Evolutionary conservation across 2,113 vertebrate genomes (phyloP), one percentile per base, ranked within the genome.

Genomic region (Anoplopoma fimbria): DNA sequence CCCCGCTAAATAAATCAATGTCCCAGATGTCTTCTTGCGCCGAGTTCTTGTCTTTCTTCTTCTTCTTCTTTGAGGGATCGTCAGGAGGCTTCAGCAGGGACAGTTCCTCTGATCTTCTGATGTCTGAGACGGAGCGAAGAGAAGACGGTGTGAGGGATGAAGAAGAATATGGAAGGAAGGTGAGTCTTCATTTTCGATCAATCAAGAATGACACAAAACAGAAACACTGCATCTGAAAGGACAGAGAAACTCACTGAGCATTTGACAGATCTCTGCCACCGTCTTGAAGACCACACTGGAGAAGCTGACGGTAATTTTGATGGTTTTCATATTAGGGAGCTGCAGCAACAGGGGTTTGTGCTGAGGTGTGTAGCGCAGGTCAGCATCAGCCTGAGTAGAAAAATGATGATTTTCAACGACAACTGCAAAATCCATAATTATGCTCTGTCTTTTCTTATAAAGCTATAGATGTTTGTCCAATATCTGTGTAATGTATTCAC

Each of bases 81-180:
- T 95, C 96, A 13, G 94, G 85, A 70, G 91, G 97, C 87, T 94
- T 98, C 84, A 98, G 88, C 71, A 99, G 92, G 27, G 98, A 99
- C 61, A 99, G 95, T 77, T 99, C 98, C 94, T 99, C 98, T 75
- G 98, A 61, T 89, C 97, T 93, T 79, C 98, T 96, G 79, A 99
- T 97, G 92, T 98, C 98, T 99, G 67, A 33, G 38, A 85, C 0
- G 31, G 33, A 36, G 21, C 17, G 1, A 38, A 38, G 17, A 5
- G 45, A 76, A 31, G 31, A 45, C n/a, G 3, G 25, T 34, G 21
- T 19, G 53, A 62, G 51, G 13, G 0, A 29, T 34, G n/a, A 80
- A 40, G 33, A 17, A 61, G 34, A 38, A 86, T 9, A 81, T 21
- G 2, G 23, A 34, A 49, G 10, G 8, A 40, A 9, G 33, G 13